phyloP scores from a whole-genome alignment of 2,797 vertebrate genomes.

The Cyclura pinguis region DNA sequence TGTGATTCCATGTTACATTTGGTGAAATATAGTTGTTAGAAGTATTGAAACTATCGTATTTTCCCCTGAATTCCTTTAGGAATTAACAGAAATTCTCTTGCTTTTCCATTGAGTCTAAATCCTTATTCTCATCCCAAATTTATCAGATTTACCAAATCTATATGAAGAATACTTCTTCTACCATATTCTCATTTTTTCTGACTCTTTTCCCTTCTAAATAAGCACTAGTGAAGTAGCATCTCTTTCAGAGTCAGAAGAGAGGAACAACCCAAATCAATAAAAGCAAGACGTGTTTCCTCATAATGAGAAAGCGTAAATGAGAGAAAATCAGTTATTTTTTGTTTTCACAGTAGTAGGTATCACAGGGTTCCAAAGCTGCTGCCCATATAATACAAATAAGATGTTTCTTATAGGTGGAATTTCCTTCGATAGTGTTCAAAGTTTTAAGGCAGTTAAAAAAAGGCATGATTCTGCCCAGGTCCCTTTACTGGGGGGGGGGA shows the following conservation, averaged over 20 bases:
- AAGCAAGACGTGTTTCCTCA: slow-evolving; percentile 21
- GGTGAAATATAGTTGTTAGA: slow-evolving; percentile 24
- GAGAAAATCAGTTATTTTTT: slow-evolving; percentile 33
- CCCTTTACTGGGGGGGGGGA: background rate
- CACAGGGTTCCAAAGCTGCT: background rate
- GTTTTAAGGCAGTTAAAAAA: slow-evolving; percentile 45
- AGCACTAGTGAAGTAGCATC: slow-evolving; percentile 48
- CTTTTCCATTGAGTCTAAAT: slow-evolving; percentile 51
- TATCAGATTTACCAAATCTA: slow-evolving; percentile 52
- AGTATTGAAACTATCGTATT: slow-evolving; percentile 29
- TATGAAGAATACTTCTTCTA: slow-evolving; percentile 41
- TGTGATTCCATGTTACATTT: slow-evolving; percentile 47
- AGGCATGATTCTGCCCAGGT: slow-evolving; percentile 44
- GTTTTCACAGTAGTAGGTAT: slow-evolving; percentile 43
- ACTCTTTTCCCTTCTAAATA: slow-evolving; percentile 51
- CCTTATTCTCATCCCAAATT: slow-evolving; percentile 58
- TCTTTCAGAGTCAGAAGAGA: slow-evolving; percentile 38
- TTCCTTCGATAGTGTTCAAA: slow-evolving; percentile 46
- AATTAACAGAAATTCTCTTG: slow-evolving; percentile 35
- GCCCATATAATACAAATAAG: slow-evolving; percentile 19
- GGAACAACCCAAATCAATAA: background rate
- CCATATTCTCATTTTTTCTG: no score
- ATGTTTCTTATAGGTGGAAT: slow-evolving; percentile 29
- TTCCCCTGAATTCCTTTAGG: slow-evolving; percentile 38
- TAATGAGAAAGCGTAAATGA: slow-evolving; percentile 32